Conservation (phyloP, 2,113 vertebrate species). For the Actinemys pallida region DNA sequence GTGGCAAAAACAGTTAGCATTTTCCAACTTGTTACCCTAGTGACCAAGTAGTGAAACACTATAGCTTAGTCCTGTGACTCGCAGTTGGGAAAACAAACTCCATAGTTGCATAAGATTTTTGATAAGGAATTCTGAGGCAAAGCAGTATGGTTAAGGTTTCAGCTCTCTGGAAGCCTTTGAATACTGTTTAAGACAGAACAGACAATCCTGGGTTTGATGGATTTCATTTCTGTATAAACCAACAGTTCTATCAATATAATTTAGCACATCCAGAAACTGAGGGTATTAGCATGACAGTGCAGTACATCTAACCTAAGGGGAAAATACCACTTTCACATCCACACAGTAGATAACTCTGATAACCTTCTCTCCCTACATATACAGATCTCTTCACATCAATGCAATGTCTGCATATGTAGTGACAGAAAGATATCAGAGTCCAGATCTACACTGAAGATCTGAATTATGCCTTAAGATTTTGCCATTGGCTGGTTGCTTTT, state of each 20-base stretch:
- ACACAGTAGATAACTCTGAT: background rate
- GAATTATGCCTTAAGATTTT: rapidly evolving
- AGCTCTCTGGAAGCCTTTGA: background rate
- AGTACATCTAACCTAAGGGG: background rate
- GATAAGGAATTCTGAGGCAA: background rate
- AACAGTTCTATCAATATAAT: background rate
- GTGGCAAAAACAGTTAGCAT: background rate
- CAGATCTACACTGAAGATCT: background rate
- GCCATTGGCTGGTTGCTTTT: background rate
- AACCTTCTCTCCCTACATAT: rapidly evolving
- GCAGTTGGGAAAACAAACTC: constrained; percentile 34
- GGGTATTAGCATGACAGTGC: background rate
- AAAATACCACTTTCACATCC: background rate
- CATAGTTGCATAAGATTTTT: background rate
- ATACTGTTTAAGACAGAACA: background rate
- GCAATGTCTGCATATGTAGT: background rate
- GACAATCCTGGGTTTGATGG: background rate
- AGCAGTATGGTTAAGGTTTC: background rate
- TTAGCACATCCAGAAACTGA: background rate
- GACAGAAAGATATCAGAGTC: background rate
- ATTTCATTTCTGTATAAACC: background rate
- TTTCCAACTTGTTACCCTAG: constrained; percentile 31
- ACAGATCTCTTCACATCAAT: background rate
- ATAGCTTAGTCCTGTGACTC: background rate
- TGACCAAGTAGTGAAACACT: background rate